phyloP scores from a whole-genome alignment of 1,140 invertebrate species.

The Lordiphosa collinella region DNA sequence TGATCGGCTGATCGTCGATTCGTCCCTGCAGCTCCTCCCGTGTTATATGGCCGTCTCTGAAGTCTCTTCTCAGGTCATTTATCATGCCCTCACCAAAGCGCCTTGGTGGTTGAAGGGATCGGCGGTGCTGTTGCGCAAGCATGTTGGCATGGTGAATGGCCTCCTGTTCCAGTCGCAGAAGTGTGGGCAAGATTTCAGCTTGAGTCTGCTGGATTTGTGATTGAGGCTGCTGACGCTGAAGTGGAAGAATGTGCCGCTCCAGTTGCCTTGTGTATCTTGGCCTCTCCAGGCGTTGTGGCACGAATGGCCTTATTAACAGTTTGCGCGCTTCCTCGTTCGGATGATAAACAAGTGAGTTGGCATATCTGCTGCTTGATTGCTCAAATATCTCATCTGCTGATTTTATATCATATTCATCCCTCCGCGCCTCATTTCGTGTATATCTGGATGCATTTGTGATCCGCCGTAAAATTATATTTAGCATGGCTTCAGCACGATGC shows the following conservation, averaged over 20 bases:
- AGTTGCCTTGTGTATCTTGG: neutral
- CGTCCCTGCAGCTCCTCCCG: too few relatives aligned
- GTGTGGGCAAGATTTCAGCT: neutral
- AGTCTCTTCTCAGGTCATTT: too few relatives aligned
- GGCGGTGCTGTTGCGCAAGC: too few relatives aligned
- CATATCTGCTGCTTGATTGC: neutral
- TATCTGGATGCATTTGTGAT: neutral
- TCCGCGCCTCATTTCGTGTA: neutral
- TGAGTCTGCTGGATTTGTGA: too few relatives aligned
- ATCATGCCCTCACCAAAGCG: too few relatives aligned
- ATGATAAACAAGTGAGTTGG: neutral
- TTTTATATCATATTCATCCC: neutral
- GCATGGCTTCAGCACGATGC: neutral
- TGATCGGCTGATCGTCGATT: too few relatives aligned
- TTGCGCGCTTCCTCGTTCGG: neutral
- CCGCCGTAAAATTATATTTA: neutral
- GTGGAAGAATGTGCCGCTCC: neutral
- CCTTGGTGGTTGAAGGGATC: too few relatives aligned
- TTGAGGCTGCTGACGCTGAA: neutral
- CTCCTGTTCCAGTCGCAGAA: too few relatives aligned
- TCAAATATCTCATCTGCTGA: neutral
- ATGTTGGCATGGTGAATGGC: too few relatives aligned
- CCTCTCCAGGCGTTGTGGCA: neutral
- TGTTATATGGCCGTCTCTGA: too few relatives aligned
- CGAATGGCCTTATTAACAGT: neutral